Conservation (phyloP, 2,888 invertebrate genomes). For the Drosophila merina region DNA sequence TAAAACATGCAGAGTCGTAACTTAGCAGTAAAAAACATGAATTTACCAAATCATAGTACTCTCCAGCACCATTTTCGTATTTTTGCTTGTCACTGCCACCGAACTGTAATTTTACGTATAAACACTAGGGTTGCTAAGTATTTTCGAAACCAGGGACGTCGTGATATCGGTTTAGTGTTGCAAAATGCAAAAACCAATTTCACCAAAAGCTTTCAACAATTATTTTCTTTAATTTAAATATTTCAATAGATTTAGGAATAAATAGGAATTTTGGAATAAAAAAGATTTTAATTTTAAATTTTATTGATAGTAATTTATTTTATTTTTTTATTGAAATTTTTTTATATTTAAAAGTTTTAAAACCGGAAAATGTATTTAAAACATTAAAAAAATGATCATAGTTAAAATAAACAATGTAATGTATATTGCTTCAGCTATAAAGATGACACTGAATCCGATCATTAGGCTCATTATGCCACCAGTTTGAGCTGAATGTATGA, state of each 20-base stretch:
- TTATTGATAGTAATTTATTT: background rate
- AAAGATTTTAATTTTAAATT: background rate
- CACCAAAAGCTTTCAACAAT: no score
- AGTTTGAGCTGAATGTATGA: slow-evolving; percentile 88
- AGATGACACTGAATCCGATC: slow-evolving; percentile 92
- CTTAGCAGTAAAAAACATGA: slow-evolving; percentile 29
- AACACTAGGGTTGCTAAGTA: slow-evolving; percentile 20
- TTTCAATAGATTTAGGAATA: no score
- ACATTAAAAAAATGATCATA: slow-evolving; percentile 7
- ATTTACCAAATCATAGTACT: slow-evolving; percentile 98
- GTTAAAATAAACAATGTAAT: slow-evolving; percentile 86
- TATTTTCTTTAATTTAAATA: no score
- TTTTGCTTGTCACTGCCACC: slow-evolving; percentile 83
- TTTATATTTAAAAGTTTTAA: no score
- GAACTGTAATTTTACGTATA: slow-evolving; percentile 65
- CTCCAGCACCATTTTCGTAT: slow-evolving; percentile 95
- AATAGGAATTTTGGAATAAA: background rate
- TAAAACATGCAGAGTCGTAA: background rate
- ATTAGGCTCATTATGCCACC: slow-evolving; percentile 92
- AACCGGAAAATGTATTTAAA: slow-evolving; percentile 79
- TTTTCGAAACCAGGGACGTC: background rate
- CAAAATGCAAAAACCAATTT: background rate
- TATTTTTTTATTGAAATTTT: background rate
- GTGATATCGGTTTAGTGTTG: background rate
- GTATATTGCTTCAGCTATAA: slow-evolving; percentile 89